Conservation (phyloP, 2,888 invertebrate genomes). For the Gerris lacustris region DNA sequence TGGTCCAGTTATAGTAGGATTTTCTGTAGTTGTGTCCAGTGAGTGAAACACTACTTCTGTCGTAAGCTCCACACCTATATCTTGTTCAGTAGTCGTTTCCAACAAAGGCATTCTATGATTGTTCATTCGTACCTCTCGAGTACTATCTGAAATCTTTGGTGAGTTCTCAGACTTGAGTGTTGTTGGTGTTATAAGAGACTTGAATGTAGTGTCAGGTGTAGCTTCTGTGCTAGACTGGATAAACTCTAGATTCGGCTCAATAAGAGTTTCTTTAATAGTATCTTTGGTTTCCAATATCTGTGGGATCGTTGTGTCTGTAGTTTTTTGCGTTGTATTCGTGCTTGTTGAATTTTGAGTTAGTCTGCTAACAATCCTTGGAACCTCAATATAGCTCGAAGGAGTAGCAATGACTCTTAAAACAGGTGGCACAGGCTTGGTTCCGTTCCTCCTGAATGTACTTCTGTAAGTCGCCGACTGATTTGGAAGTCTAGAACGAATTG, state of each 20-base stretch:
- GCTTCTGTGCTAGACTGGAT: not conserved
- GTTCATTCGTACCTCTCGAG: not conserved
- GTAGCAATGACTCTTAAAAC: conserved; percentile 25
- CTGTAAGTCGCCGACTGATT: conserved; percentile 21
- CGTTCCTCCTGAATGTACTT: conserved; percentile 21
- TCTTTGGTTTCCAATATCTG: not conserved
- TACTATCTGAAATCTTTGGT: not conserved
- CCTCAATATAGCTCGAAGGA: conserved; percentile 26
- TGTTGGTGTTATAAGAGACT: not conserved
- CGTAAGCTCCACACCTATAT: not conserved
- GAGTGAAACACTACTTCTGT: not conserved
- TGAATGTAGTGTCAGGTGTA: not conserved
- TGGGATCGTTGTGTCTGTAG: not conserved
- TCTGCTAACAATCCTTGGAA: conserved; percentile 22
- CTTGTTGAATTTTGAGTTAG: not conserved
- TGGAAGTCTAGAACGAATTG: conserved; percentile 8
- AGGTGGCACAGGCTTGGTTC: conserved; percentile 20
- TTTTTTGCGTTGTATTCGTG: not conserved
- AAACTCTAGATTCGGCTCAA: not conserved
- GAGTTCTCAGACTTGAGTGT: not conserved
- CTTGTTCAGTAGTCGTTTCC: not conserved
- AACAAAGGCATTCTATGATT: not conserved
- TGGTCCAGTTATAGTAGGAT: not conserved
- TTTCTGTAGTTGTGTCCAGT: not conserved
- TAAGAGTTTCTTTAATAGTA: not conserved